Percentiles rank a stretch among this genome's conserved stretches.
These are phyloP conservation scores for Sphinx pinastri DNA, from an alignment of 2,888 invertebrate genomes.

Conservation along the genomic window DNA sequence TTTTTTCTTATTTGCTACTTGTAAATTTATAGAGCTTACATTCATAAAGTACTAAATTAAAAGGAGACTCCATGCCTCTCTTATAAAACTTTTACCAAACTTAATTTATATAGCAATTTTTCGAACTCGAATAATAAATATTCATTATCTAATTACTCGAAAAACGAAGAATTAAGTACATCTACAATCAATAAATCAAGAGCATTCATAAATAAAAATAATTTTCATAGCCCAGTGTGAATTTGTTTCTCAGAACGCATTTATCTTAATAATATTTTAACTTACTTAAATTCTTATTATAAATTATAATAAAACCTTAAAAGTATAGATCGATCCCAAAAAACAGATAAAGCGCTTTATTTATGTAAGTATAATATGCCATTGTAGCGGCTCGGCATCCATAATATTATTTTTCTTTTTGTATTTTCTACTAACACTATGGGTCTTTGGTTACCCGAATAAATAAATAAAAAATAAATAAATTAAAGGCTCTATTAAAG, in stretches of 20 bases:
- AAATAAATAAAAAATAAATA: too few species aligned
- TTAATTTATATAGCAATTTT: too few species aligned
- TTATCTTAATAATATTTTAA: conserved; percentile 2
- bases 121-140: neutral
- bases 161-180: neutral
- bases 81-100: too few species aligned
- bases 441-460: too few species aligned
- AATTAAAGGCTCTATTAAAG: conserved; percentile 81
- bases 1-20: too few species aligned
- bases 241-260: neutral
- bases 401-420: too few species aligned
- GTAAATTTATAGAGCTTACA: too few species aligned
- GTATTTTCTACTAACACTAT: too few species aligned
- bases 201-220: neutral
- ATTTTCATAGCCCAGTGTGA: neutral
- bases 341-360: conserved; percentile 63
- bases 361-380: conserved; percentile 63
- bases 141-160: neutral
- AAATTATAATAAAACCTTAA: conserved; percentile 10
- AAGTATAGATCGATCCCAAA: conserved; percentile 32
- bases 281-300: neutral
- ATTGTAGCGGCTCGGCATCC: conserved; percentile 65
- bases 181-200: neutral
- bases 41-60: too few species aligned
- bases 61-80: too few species aligned